Evolutionary conservation across 2,797 vertebrate genomes (phyloP), one percentile per base, ranked within the genome.

Genomic region (Distichodus sexfasciatus): DNA sequence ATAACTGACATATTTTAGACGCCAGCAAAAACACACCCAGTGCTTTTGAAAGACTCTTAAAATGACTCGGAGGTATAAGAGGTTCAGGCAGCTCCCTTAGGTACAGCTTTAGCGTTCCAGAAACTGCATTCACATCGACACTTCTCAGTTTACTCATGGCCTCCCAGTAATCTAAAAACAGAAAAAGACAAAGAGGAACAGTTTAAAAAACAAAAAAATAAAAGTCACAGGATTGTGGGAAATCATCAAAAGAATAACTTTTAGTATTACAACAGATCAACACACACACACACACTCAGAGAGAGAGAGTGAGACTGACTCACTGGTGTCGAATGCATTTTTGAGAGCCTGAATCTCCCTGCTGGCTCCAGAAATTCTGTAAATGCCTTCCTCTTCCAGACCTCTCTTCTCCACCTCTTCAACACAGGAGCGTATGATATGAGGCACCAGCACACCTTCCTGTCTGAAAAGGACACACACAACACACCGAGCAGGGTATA

Each of bases 361-460:
- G 74, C 79, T 51, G 11, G 75, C 74, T 35, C 90, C 91, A 4
- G 91, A 92, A 31, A 91, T 46, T 71, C 91, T 81, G 69, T 92
- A 92, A 80, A 92, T 90, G 10, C 91, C 91, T 59, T 90, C 86
- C 69, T 92, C 91, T 0, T 72, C 74, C 82, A 91, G 24, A 21
- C 91, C 91, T 66, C 89, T 84, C 47, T 86, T 78, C 76, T 92
- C 91, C 71, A 92, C 73, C 76, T 92, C 90, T 76, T 90, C 87
- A 28, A 83, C 82, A 8, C 91, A 92, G 78, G 84, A 87, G 21
- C 89, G 88, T 50, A 92, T 87, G 70, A 92, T 83, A 11, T 89
- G 89, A 9, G 91, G 91, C 14, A 92, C 87, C 58, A 90, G 71
- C 50, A 86, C 86, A 2, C 87, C 85, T 71, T 92, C 90, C 73